phyloP scores from a whole-genome alignment of 2,113 vertebrate genomes.

The Polypterus bichir region DNA sequence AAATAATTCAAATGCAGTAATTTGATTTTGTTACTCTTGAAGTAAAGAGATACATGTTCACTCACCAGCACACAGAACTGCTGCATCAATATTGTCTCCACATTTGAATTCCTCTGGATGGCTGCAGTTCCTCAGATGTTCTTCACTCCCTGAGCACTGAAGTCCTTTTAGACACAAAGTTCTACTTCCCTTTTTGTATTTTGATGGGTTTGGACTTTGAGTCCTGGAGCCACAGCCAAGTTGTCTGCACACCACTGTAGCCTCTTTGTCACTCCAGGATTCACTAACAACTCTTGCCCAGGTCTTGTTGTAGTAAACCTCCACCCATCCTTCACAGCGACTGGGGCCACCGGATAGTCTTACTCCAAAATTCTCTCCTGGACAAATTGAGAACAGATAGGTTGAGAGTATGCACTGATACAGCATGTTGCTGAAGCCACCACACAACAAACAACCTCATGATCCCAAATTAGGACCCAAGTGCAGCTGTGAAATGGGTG shows the following conservation, averaged over 20 bases:
- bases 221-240: constrained; percentile 3
- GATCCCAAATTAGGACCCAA: too few species aligned
- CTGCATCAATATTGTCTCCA: not conserved
- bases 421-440: too few species aligned
- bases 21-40: too few species aligned
- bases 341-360: too few species aligned
- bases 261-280: constrained; percentile 5
- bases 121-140: constrained; percentile 16
- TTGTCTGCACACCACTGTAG: constrained; percentile 5
- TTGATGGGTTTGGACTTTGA: not conserved
- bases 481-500: too few species aligned
- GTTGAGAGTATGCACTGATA: too few species aligned
- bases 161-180: constrained; percentile 8
- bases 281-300: constrained; percentile 8
- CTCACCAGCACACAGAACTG: constrained; percentile 22
- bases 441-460: too few species aligned
- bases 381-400: too few species aligned
- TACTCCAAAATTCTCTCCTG: too few species aligned
- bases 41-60: too few species aligned
- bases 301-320: constrained; percentile 4
- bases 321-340: constrained; percentile 7
- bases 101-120: constrained; percentile 6
- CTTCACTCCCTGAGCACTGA: constrained; percentile 12
- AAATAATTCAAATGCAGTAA: too few species aligned
- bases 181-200: not conserved